These are phyloP conservation scores for Malacoraja senta DNA, from an alignment of 2,797 vertebrate genomes.

Conservation along the genomic window DNA sequence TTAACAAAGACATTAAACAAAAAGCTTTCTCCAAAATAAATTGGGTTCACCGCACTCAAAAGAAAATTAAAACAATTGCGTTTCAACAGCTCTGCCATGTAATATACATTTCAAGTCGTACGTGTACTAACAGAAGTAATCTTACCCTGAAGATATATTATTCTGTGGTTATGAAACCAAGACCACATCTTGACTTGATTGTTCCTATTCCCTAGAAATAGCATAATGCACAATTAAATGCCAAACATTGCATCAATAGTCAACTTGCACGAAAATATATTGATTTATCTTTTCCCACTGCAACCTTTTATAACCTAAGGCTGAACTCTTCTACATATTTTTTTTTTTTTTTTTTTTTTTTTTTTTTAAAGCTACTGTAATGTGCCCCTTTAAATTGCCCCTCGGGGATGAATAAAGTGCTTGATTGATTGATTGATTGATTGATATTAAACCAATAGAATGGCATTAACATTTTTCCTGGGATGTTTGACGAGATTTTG, in stretches of 20 bases:
- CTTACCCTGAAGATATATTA: neutral
- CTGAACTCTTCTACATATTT: neutral
- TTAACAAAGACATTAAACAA: neutral
- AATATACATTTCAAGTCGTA: neutral
- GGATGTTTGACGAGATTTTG: neutral
- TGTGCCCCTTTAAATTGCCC: too few species aligned
- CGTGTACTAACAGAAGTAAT: neutral
- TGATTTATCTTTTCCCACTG: neutral
- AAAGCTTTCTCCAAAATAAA: neutral
- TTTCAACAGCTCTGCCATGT: neutral
- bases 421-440: too few species aligned
- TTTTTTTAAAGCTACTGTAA: too few species aligned
- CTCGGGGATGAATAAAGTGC: too few species aligned
- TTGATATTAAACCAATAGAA: neutral
- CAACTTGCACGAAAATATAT: neutral
- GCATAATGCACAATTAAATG: neutral
- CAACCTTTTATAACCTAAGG: conserved; percentile 14
- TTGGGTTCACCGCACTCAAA: neutral
- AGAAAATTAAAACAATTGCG: neutral
- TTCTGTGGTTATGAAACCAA: neutral
- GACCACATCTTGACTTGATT: neutral
- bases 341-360: too few species aligned
- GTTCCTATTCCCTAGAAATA: neutral
- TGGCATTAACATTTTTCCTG: neutral
- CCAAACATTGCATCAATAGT: neutral